Evolutionary conservation across 1,140 invertebrate species (phyloP).

Genomic region (Drosophila ercepeae): DNA sequence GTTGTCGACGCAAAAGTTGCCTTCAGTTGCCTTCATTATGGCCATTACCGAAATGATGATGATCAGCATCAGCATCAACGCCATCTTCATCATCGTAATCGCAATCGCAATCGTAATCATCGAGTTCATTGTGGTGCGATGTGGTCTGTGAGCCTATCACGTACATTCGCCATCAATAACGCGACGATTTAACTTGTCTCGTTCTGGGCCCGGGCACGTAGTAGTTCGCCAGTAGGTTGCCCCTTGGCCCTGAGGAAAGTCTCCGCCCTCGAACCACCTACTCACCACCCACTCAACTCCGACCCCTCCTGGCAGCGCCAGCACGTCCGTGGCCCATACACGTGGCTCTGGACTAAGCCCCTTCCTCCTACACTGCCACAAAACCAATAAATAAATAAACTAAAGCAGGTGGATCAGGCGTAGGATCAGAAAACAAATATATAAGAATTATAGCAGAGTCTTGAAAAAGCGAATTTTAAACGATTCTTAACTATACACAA

Average conservation of each 20-base stretch:
- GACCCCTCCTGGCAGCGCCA: conserved; percentile 2
- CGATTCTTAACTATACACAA: too few relatives aligned
- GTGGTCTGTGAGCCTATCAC: conserved; percentile 73
- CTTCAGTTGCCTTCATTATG: conserved; percentile 42
- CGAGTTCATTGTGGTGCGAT: conserved; percentile 31
- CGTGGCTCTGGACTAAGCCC: conserved; percentile 43
- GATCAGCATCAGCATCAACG: conserved; percentile 40
- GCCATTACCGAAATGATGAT: conserved; percentile 43
- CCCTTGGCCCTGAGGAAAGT: conserved; percentile 11
- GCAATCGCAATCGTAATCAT: conserved; percentile 22
- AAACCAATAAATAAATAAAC: not conserved
- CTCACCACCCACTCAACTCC: not conserved
- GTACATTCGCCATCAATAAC: conserved; percentile 81
- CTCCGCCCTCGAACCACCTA: not conserved
- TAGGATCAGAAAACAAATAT: too few relatives aligned
- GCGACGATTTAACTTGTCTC: conserved; percentile 82
- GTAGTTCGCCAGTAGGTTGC: conserved; percentile 36
- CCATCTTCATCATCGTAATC: conserved; percentile 31
- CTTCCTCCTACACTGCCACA: conserved; percentile 2
- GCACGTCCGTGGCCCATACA: conserved; percentile 51
- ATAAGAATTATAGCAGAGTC: too few relatives aligned
- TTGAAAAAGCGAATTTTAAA: too few relatives aligned
- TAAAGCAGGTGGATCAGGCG: not conserved
- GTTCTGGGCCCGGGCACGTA: conserved; percentile 68
- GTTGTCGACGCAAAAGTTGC: conserved; percentile 57